Evolutionary conservation across 2,888 invertebrate genomes (phyloP).

Genomic region (Suillia variegata): DNA sequence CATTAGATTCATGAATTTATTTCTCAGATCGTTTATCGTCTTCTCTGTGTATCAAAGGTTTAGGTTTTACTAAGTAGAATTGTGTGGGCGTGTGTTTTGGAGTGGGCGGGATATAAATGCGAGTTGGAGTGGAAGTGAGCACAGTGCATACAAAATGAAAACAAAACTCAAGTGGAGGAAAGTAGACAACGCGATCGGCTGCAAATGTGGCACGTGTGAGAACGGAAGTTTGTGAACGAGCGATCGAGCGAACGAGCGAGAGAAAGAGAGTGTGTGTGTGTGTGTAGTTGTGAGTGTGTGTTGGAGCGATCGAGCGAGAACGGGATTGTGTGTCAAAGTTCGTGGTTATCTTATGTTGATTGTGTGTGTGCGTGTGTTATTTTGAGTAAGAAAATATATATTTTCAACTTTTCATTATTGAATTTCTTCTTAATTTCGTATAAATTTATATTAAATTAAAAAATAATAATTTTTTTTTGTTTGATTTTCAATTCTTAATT

Average conservation of each 20-base stretch:
- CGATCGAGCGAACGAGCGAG: not conserved
- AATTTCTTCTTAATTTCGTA: too few species aligned
- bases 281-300: not conserved
- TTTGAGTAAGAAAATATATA: not conserved
- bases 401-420: slow-evolving; percentile 1
- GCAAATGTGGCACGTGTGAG: not conserved
- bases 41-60: too few species aligned
- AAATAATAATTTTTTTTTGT: not conserved
- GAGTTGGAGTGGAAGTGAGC: not conserved
- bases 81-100: too few species aligned
- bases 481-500: not conserved
- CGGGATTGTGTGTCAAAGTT: too few species aligned
- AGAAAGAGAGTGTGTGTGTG: slow-evolving; percentile 3
- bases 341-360: not conserved
- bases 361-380: slow-evolving; percentile 17
- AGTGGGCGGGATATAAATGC: too few species aligned
- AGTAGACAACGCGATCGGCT: not conserved
- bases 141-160: not conserved
- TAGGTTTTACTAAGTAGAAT: too few species aligned
- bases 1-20: too few species aligned
- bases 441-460: too few species aligned
- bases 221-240: too few species aligned
- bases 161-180: not conserved
- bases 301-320: slow-evolving; percentile 20
- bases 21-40: too few species aligned